Base-by-base conservation (phyloP, 2,888 invertebrate species). In the Scelioninae gen. 2 region DNA sequence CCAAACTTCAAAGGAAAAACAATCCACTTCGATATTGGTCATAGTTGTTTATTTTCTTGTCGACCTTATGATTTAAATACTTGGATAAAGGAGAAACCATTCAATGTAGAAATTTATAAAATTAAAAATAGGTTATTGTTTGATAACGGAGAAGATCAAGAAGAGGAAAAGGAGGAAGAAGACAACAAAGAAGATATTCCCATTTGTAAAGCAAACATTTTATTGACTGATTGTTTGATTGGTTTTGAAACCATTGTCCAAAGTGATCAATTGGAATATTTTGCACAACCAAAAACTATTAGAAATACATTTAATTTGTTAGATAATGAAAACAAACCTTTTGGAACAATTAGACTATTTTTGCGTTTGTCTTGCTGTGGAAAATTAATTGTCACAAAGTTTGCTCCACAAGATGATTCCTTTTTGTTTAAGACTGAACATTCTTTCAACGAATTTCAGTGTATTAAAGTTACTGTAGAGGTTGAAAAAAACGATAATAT, bases 351-450 rank as follows among this genome's bases (percentile, higher is more conserved):
- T 22, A 75, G 77, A 4, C 67, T 83, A 1, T 82, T 82, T 41
- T 45, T 83, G 1, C 68, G 82, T 45, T 74, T 85, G 1, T 81
- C 83, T 1, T 82, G 82, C 52, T 82, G 81, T 64, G 85, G 84
- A 2, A 80, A 82, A 58, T 79, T 80, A 4, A 79, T 85, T 13
- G 78, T 80, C 0, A 84, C 83, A 0, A 81, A 81, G 58, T 83
- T 83, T 63, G 78, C 78, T 1, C 63, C 78, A 1, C 77, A 78
- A 31, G 74, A 80, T 1, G 74, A 79, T 50, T 77, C 79, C 0
- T 81, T 81, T 61, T 50, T 83, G 13, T 84, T 84, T 61, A 83
- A 82, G 68, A 81, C 75, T 16, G 63, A 72, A 5, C 77, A 78
- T 15, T 78, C 80, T 4, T 37, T 71, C n/a, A 78, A 81, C 31